Base-by-base conservation (phyloP, 2,113 vertebrate species). In the Pelecanus crispus region DNA sequence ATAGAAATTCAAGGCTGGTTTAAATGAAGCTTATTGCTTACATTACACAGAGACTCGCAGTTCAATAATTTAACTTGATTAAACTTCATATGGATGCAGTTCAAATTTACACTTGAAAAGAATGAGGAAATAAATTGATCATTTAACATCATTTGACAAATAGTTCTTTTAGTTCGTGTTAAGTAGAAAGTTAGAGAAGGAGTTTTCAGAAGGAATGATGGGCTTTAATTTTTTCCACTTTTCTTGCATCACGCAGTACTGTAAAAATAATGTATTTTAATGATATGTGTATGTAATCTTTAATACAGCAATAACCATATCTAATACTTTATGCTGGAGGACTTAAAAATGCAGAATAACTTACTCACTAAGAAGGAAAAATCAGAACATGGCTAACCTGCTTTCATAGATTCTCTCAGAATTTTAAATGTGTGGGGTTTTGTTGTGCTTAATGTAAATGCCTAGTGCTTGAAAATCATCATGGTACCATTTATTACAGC, bases 101-200 rank as follows among this genome's bases (percentile, higher is more conserved):
- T 81, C 56, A 85, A 85, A 85, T 56, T 71, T 74, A 61, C 14
- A 34, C 22, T 79, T 74, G n/a, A 86, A 95, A 93, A 73, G n/a
- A 78, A 0, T 49, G 15, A 78, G 8, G 44, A 83, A 90, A 88
- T n/a, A 61, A 75, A 90, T 50, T 59, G 38, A 61, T 79, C 32
- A 85, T 87, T 87, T 79, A 68, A 81, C 21, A 47, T 44, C 0
- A 36, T 83, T 82, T 82, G 45, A 66, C 45, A 58, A 77, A 81
- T 21, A 17, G 8, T n/a, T 78, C 17, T 83, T 88, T 77, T 70
- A 38, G 10, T 13, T 86, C 22, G 66, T 66, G 16, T 29, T 72
- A 68, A 61, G 63, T 65, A 73, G 50, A 75, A 86, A 65, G 26
- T 66, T 52, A 62, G 17, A 66, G 45, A 62, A 83, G 26, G 10